Percentiles rank a stretch among this genome's conserved stretches.
Evolutionary conservation across 2,113 vertebrate species (phyloP).

Genomic region (Paralichthys olivaceus): DNA sequence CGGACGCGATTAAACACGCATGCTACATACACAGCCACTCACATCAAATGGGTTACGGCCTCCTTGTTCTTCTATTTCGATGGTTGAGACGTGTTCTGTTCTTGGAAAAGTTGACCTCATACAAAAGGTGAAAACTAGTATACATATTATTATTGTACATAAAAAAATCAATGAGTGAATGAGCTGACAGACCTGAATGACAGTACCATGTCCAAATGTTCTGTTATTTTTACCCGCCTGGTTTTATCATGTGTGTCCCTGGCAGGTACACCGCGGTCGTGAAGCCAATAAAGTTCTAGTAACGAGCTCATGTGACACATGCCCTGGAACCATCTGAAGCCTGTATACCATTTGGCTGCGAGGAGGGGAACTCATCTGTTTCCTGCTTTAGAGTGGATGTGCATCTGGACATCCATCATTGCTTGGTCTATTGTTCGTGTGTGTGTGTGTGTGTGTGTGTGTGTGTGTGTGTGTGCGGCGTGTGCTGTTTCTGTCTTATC

Average conservation of each 20-base stretch:
- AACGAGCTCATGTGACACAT: constrained; percentile 20
- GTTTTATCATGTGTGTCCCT: constrained; percentile 12
- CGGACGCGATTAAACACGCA: too few relatives aligned
- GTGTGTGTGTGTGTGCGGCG: neutral
- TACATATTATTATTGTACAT: too few relatives aligned
- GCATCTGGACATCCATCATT: constrained; percentile 68
- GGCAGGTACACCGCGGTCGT: constrained; percentile 19
- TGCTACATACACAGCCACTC: too few relatives aligned
- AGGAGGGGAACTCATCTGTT: constrained; percentile 61
- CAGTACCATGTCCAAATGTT: constrained; percentile 2
- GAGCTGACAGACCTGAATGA: neutral
- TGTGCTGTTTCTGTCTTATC: constrained; percentile 60
- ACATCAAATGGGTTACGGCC: too few relatives aligned
- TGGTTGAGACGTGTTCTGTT: too few relatives aligned
- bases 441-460: constrained; percentile 20
- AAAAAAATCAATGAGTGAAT: neutral
- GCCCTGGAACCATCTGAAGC: constrained; percentile 42
- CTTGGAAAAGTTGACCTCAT: too few relatives aligned
- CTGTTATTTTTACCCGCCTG: neutral
- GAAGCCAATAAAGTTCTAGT: constrained; percentile 43
- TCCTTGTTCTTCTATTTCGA: too few relatives aligned
- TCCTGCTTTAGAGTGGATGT: constrained; percentile 51
- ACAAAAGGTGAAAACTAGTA: too few relatives aligned
- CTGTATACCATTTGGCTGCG: constrained; percentile 46
- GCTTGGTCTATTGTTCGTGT: constrained; percentile 45